Conservation (phyloP, 2,797 vertebrate species). For the Epinephelus coioides region DNA sequence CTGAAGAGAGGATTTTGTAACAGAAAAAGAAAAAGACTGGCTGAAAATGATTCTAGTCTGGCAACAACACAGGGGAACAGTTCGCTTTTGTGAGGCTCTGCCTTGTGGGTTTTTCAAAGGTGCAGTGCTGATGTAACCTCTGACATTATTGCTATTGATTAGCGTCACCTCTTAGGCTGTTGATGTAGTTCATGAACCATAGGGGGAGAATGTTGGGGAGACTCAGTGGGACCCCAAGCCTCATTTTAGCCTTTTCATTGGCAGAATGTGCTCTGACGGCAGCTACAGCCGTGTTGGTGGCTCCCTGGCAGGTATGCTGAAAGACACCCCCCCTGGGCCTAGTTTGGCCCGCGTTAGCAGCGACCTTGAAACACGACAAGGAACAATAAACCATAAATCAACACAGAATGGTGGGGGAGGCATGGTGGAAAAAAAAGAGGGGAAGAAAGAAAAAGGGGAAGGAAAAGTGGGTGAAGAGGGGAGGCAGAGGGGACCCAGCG, state of each 20-base stretch:
- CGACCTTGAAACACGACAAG: slow-evolving; percentile 84
- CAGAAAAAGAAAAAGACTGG: background rate
- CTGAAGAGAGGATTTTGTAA: slow-evolving; percentile 16
- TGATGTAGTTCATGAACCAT: slow-evolving; percentile 53
- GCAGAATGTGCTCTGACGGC: slow-evolving; percentile 54
- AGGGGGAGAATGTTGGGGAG: slow-evolving; percentile 15
- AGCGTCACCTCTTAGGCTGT: slow-evolving; percentile 33
- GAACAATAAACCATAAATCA: slow-evolving; percentile 87
- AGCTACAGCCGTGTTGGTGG: slow-evolving; percentile 39
- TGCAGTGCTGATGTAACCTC: slow-evolving; percentile 36
- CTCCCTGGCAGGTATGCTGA: slow-evolving; percentile 72
- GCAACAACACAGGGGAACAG: background rate
- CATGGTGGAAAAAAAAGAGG: slow-evolving; percentile 28
- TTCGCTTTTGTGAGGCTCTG: background rate
- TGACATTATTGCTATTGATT: slow-evolving; percentile 46
- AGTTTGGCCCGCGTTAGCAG: slow-evolving; percentile 73
- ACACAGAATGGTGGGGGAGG: slow-evolving; percentile 51
- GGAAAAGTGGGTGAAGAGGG: slow-evolving; percentile 21
- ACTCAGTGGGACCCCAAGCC: slow-evolving; percentile 45
- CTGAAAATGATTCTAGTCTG: background rate
- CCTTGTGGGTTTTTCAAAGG: slow-evolving; percentile 12
- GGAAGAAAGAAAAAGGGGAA: slow-evolving; percentile 16
- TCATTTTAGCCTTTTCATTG: slow-evolving; percentile 53
- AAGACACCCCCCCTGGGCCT: slow-evolving; percentile 71
- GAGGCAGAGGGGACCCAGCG: slow-evolving; percentile 35